Evolutionary conservation across 2,113 vertebrate species (phyloP), one percentile per base, ranked within the genome.

Genomic region (Oncorhynchus keta): DNA sequence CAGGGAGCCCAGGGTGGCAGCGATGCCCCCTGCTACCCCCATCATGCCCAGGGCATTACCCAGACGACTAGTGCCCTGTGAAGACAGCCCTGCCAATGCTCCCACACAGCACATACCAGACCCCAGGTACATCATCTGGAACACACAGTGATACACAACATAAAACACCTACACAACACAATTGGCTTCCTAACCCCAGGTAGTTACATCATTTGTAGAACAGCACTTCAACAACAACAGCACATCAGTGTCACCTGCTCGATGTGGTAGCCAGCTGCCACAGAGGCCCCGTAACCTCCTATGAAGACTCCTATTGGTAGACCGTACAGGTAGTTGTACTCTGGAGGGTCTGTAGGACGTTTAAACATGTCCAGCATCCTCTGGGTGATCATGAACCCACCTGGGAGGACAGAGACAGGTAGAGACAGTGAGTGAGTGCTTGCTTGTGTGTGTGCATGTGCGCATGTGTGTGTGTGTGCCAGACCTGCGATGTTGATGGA

Each of bases 401-500:
- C 89, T 94, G 71, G 7, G 83, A 5, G 80, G 77, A 71, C 4
- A 68, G 2, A 39, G 77, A 62, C 65, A 1, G 13, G 49, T 9
- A 22, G 32, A 28, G 14, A 24, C 14, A 70, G 35, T 26, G 6
- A 14, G 16, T 55, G 49, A 4, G 0, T 0, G 13, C 11, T 3
- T 51, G 49, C 3, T 13, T 51, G 12, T 1, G 11, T 51, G 49
- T 8, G 16, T 3, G 16, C 49, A 4, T 55, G 49, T 55, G 61
- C 7, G 32, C 35, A 28, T 26, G 32, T 57, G 39, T 26, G 64
- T 26, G 26, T 28, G 35, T 4, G 1, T 48, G 39, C 71, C 83
- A 73, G 30, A 94, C 94, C 94, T 1, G 94, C 94, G 6, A 94
- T 94, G 87, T 94, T 94, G 81, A 95, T 92, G 32, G 94, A 95